Evolutionary conservation across 1,140 invertebrate species (phyloP), one percentile per base, ranked within the genome.

Genomic region (Macrosteles quadrilineatus): DNA sequence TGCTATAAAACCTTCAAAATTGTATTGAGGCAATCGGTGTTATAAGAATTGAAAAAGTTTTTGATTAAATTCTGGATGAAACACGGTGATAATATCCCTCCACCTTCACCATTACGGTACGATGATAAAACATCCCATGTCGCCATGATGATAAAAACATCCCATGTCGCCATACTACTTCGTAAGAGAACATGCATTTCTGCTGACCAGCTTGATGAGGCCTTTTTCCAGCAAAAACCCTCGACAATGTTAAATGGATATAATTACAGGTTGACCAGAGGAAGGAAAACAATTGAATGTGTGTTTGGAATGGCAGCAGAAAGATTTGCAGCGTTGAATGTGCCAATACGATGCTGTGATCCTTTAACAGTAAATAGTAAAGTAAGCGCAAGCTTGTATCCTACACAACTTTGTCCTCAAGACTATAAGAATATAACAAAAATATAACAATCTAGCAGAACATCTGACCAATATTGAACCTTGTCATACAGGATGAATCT

Each of bases 201-300:
- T 76, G 31, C 69, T 79, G 36, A 43, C 71, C 21, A 57, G 47
- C 43, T 68, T 77, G 69, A n/a, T 79, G 62, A 73, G 78, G 77
- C 71, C 72, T 79, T n/a, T 75, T 70, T 67, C 78, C 47, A 63
- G 72, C 71, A n/a, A 73, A 75, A 36, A 70, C 43, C 47, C 40
- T 77, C 14, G 68, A 69, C 40, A 72, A 73, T 53, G 47, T 55
- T 50, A 78, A 76, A 71, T 68, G 67, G 68, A 73, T 77, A 43
- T 78, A 78, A 78, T 67, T 82, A 80, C 67, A 73, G 80, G 72
- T 72, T 81, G 47, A 78, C 75, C 63, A 71, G 79, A 59, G 80
- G 76, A 53, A 74, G 81, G 67, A 78, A 74, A 36, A 73, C 73
- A n/a, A 75, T 81, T 27, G 81, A 83, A 74, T 80, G 80, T 73